These are phyloP conservation scores for Cylas formicarius DNA, from an alignment of 1,140 invertebrate genomes.

Conservation along the genomic window DNA sequence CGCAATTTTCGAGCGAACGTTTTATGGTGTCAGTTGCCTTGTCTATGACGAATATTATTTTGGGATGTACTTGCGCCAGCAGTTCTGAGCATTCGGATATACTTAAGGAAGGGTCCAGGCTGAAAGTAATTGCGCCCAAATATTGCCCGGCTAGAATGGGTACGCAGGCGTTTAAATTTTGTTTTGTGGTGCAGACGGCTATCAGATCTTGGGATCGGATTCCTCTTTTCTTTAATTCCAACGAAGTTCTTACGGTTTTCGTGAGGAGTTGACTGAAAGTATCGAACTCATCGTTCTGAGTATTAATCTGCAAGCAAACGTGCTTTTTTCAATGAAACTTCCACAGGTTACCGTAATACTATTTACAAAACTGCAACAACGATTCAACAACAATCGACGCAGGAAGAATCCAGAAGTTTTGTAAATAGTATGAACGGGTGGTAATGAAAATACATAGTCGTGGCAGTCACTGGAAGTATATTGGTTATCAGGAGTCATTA, in stretches of 20 bases:
- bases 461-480: no score
- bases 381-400: no score
- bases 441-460: no score
- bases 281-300: neutral
- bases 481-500: no score
- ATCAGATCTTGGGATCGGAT: neutral
- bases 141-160: conserved; percentile 3
- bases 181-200: conserved; percentile 6
- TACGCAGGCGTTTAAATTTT: conserved; percentile 7
- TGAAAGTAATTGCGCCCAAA: conserved; percentile 5
- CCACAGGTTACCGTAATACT: no score
- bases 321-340: no score
- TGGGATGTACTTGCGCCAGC: conserved; percentile 2
- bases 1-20: neutral
- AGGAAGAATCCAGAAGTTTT: no score
- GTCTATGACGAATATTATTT: conserved; percentile 5
- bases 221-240: neutral
- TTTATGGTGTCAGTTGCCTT: neutral
- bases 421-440: no score
- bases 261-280: conserved; percentile 1
- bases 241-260: neutral
- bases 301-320: conserved; percentile 12
- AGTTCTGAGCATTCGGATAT: neutral
- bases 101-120: neutral
- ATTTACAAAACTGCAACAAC: no score